A percentile compares a stretch with the other conserved stretches of the same genome.
phyloP scores from a whole-genome alignment of 2,888 invertebrate genomes.

The Athrips mouffetella region DNA sequence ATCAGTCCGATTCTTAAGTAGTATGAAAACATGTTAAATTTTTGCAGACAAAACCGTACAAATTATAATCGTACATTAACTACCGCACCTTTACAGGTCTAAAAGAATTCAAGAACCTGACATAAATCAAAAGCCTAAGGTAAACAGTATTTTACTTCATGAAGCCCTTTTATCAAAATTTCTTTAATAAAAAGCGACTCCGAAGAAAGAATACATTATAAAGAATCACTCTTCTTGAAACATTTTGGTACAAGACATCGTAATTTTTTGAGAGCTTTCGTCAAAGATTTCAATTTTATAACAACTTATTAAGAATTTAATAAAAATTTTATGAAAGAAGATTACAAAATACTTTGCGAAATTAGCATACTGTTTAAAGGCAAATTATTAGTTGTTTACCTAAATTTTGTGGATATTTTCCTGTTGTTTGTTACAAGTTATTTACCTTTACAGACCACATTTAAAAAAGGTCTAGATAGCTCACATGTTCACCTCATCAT shows the following conservation, averaged over 20 bases:
- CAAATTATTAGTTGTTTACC: constrained; percentile 2
- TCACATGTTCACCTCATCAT: too few species aligned
- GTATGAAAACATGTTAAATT: too few species aligned
- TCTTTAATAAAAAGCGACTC: constrained; percentile 28
- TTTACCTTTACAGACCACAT: too few species aligned
- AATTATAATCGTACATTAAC: too few species aligned
- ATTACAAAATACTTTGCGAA: constrained; percentile 12
- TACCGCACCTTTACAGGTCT: too few species aligned
- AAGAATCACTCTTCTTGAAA: not conserved
- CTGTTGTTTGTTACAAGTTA: too few species aligned
- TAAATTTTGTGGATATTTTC: not conserved
- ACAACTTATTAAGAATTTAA: constrained; percentile 17
- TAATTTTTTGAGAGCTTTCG: constrained; percentile 3
- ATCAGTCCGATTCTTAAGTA: too few species aligned
- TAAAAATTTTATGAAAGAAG: constrained; percentile 5
- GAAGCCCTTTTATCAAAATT: constrained; percentile 30
- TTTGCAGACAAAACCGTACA: too few species aligned
- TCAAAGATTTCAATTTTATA: constrained; percentile 13
- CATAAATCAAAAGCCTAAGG: too few species aligned
- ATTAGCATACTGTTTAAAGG: constrained; percentile 1
- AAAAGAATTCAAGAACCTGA: too few species aligned
- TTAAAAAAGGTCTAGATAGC: too few species aligned
- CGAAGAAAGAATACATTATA: not conserved
- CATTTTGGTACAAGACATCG: not conserved
- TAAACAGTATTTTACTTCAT: constrained; percentile 22